A percentile compares a stretch with the other conserved stretches of the same genome.
phyloP scores from a whole-genome alignment of 2,797 vertebrate genomes.

The Pipistrellus kuhlii region DNA sequence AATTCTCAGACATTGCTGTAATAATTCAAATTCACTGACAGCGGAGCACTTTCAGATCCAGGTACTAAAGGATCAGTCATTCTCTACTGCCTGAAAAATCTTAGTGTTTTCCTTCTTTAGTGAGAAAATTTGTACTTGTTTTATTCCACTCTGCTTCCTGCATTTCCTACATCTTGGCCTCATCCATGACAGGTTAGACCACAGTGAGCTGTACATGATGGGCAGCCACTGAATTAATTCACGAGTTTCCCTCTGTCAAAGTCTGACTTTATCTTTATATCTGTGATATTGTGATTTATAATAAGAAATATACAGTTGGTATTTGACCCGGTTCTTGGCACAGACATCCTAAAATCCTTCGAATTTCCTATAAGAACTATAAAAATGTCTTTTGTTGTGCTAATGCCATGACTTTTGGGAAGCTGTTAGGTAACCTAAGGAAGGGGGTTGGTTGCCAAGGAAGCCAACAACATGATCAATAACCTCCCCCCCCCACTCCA shows the following conservation, averaged over 20 bases:
- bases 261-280: slow-evolving; percentile 19
- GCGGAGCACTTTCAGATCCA: background rate
- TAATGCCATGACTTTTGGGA: background rate
- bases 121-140: slow-evolving; percentile 14
- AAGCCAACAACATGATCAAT: background rate
- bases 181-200: background rate
- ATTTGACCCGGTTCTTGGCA: background rate
- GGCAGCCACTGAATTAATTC: background rate
- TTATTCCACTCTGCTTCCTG: background rate
- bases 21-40: slow-evolving; percentile 18
- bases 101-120: background rate
- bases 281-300: background rate
- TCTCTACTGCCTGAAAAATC: background rate
- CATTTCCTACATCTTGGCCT: background rate
- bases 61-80: background rate
- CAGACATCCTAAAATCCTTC: background rate
- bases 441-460: background rate
- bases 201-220: background rate
- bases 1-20: background rate
- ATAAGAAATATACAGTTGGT: background rate
- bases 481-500: too few species aligned
- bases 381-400: background rate
- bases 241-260: background rate
- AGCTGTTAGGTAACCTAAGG: background rate
- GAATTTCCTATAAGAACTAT: background rate